Base-by-base conservation (phyloP, 2,888 invertebrate species). In the Acrobasis repandana region DNA sequence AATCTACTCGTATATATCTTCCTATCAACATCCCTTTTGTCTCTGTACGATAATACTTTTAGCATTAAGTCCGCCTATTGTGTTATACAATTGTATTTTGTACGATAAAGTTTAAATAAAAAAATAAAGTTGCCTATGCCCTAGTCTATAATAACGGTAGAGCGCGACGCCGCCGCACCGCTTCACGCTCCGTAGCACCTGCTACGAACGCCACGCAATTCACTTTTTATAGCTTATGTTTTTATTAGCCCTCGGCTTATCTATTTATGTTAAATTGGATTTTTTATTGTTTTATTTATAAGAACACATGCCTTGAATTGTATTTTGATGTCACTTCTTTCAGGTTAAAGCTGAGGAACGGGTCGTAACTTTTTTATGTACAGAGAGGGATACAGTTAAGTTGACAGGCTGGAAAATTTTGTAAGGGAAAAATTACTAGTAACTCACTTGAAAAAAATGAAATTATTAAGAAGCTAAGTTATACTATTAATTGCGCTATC, bases 171-270 rank as follows among this genome's bases (percentile, higher is more conserved):
- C 56, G 43, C 65, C 28, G 28, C 28, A 8, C 2, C 65, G 63
- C 66, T 72, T 71, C 67, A 72, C 73, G 69, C 70, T 67, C 62
- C 71, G 73, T 70, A 72, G 74, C 79, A 76, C 73, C 73, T 79
- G 77, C 74, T 73, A 70, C 71, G 67, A 72, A 66, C 62, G 67
- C 72, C 71, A 71, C 62, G 61, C 51, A 56, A 59, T 59, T 56
- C 56, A 46, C 50, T 61, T 60, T 63, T 63, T 63, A 64, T 62
- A 59, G 57, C 52, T 52, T 48, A 63, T 65, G 62, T 61, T 65
- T 61, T 63, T 63, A 63, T 60, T 62, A 63, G 47, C 58, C 52
- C 33, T 58, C 58, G 52, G 34, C 49, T 60, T 60, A 52, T 60
- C 60, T 60, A 60, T 60, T 60, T 60, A 60, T 60, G 33, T 60